A percentile compares a stretch with the other conserved stretches of the same genome.
These are phyloP conservation scores for Brachypterus glaber DNA, from an alignment of 2,888 invertebrate species.

Conservation along the genomic window DNA sequence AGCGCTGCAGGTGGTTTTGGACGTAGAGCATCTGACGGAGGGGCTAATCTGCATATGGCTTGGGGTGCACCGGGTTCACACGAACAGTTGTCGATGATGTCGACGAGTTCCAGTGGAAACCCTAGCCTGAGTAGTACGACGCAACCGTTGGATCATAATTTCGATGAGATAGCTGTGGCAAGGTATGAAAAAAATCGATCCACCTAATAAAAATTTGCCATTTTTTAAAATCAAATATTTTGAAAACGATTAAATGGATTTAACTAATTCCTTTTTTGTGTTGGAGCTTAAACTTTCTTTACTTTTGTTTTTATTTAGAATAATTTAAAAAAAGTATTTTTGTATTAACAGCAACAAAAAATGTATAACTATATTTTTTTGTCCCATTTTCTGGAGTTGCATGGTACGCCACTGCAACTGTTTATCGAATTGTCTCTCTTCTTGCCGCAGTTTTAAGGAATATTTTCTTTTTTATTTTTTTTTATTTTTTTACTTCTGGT, in stretches of 20 bases:
- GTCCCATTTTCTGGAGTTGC: too few species aligned
- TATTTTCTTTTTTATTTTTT: too few species aligned
- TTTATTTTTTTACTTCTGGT: too few species aligned
- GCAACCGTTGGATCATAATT: conserved; percentile 39
- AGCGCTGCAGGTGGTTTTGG: conserved; percentile 77
- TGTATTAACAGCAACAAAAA: too few species aligned
- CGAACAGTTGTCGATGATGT: conserved; percentile 43
- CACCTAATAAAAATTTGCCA: too few species aligned
- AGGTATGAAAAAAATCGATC: conserved; percentile 32
- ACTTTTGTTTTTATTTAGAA: too few species aligned
- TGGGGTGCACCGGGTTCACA: conserved; percentile 44
- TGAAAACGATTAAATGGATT: neutral
- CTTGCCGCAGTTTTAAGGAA: too few species aligned
- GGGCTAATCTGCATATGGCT: conserved; percentile 75
- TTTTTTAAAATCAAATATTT: too few species aligned
- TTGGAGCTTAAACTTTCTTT: neutral
- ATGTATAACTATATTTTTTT: too few species aligned
- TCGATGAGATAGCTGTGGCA: conserved; percentile 45
- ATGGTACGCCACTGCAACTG: too few species aligned
- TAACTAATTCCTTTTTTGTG: conserved; percentile 1
- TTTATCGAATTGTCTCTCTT: too few species aligned
- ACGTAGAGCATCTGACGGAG: conserved; percentile 90
- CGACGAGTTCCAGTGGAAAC: conserved; percentile 42
- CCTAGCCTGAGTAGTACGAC: conserved; percentile 42
- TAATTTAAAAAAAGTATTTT: too few species aligned